Percentiles rank a stretch among this genome's conserved stretches.
Conservation (phyloP, 2,797 vertebrate genomes). For the Streptopelia turtur region DNA sequence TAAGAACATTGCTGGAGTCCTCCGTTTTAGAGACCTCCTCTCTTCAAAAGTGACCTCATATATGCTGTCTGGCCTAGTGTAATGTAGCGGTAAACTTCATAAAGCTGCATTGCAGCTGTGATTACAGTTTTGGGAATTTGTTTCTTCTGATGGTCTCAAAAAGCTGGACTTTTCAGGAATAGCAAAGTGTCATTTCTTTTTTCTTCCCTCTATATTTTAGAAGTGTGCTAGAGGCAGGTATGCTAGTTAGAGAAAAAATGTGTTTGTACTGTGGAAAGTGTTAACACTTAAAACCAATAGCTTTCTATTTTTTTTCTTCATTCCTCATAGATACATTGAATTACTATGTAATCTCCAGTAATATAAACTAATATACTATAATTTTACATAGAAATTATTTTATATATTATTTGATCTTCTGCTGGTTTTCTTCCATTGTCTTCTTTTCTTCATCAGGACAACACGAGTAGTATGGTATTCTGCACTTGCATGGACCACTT, state of each 20-base stretch:
- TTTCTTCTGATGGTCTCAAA: not conserved
- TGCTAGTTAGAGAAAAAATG: not conserved
- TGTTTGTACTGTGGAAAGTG: not conserved
- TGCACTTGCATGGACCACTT: not conserved
- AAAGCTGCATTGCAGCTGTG: not conserved
- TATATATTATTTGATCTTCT: not conserved
- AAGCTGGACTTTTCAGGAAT: not conserved
- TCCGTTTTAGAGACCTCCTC: not conserved
- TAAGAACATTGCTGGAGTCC: not conserved
- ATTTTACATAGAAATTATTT: not conserved
- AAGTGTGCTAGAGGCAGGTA: not conserved
- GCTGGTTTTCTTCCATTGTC: not conserved
- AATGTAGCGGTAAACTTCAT: not conserved
- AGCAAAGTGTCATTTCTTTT: not conserved
- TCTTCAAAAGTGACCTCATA: not conserved
- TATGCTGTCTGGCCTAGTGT: not conserved
- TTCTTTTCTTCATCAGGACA: not conserved
- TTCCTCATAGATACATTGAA: not conserved
- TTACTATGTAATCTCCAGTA: not conserved
- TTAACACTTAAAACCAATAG: not conserved
- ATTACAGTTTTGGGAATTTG: not conserved
- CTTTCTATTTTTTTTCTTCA: not conserved
- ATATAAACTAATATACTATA: not conserved
- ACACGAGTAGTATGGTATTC: not conserved
- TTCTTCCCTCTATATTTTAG: not conserved